Evolutionary conservation across 2,113 vertebrate genomes (phyloP), one percentile per base, ranked within the genome.

Genomic region (Leucosticte australis): DNA sequence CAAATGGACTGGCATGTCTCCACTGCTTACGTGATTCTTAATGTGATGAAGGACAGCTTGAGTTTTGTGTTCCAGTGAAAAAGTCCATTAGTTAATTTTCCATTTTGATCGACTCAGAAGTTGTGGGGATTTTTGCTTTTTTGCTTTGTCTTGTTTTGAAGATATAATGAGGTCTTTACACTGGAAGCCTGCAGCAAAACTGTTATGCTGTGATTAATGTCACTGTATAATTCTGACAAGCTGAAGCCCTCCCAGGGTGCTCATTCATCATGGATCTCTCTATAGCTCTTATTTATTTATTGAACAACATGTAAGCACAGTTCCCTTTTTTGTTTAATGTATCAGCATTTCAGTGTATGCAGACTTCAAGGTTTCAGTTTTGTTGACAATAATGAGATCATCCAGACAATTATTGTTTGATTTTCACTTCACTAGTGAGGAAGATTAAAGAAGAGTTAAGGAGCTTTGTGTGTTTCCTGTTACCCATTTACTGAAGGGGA

Each of bases 311-410:
- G 97, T 96, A 93, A 97, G 96, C 95, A 83, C 94, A 80, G 96
- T 96, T 97, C 93, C 82, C 86, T 94, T 97, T 97, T 96, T 97
- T 97, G 96, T 97, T 96, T 97, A 95, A 97, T 89, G 91, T 97
- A 97, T 97, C 96, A 95, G 88, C 90, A 35, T 97, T 97, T 97
- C 97, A 96, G 91, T 74, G 92, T 91, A 81, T 96, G 83, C 62
- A 90, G 97, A 97, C 96, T 98, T 98, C 97, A 98, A 98, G 95
- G 96, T 94, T 97, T 88, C 94, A 95, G 90, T 97, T 98, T 97
- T 98, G 97, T 97, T 98, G 98, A 98, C 97, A 97, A 98, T 98
- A 97, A 98, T 98, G 97, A 98, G 98, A 97, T 98, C 97, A 98
- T 96, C 97, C 94, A 97, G 97, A 98, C 97, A 98, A 98, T 98